phyloP scores from a whole-genome alignment of 2,113 vertebrate genomes.

The Cavia porcellus region DNA sequence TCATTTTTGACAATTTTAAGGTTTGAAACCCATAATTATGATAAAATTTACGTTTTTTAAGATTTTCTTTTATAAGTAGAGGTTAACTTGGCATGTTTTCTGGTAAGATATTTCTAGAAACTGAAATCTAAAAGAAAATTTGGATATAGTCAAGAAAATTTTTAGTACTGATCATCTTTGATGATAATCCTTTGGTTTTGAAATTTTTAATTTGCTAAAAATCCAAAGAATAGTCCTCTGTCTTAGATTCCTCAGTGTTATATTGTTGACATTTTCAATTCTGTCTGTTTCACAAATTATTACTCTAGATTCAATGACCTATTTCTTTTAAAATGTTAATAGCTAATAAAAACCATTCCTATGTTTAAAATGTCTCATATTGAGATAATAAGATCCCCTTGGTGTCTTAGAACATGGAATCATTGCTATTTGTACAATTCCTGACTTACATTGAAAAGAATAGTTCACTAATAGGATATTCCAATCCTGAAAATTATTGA shows the following conservation, averaged over 20 bases:
- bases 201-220: background rate
- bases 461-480: background rate
- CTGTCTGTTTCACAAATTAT: background rate
- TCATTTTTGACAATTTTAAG: background rate
- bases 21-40: background rate
- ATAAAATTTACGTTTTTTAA: background rate
- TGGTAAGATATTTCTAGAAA: background rate
- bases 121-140: background rate
- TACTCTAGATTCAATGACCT: background rate
- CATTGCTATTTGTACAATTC: background rate
- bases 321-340: background rate
- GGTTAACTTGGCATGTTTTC: background rate
- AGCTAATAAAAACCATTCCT: background rate
- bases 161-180: background rate
- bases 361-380: background rate
- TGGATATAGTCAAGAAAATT: background rate
- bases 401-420: background rate
- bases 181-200: background rate
- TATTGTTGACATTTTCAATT: background rate
- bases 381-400: background rate
- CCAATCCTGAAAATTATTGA: background rate
- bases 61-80: background rate
- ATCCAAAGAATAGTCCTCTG: background rate
- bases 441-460: background rate
- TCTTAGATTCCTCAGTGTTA: background rate